Evolutionary conservation across 2,113 vertebrate genomes (phyloP).

Genomic region (Neodon shergylaensis): DNA sequence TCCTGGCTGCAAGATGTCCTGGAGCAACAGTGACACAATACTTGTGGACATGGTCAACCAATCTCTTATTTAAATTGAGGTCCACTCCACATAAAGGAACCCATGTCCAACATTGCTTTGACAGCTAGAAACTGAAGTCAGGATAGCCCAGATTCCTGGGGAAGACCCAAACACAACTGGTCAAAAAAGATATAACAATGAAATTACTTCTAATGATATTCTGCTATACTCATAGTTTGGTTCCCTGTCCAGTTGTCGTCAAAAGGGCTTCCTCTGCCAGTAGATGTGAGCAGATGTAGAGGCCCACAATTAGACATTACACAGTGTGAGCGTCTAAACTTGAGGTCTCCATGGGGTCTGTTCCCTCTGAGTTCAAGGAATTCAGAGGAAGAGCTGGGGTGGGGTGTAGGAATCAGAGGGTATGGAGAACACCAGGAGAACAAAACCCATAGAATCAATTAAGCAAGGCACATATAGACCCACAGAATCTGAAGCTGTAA

Average conservation of each 20-base stretch:
- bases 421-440: neutral
- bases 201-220: neutral
- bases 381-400: neutral
- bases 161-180: neutral
- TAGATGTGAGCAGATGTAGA: neutral
- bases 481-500: neutral
- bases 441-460: neutral
- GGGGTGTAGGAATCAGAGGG: neutral
- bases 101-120: neutral
- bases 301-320: neutral
- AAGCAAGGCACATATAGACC: too few relatives aligned
- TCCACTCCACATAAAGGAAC: neutral
- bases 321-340: neutral
- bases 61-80: neutral
- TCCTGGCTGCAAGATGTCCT: neutral
- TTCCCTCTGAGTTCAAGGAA: neutral
- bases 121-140: neutral
- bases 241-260: neutral
- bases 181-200: neutral
- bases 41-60: neutral
- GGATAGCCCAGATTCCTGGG: neutral
- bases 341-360: neutral
- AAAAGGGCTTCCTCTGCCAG: neutral
- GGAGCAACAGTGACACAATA: neutral
- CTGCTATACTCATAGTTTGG: neutral